These are phyloP conservation scores for Camelus bactrianus DNA, from an alignment of 2,113 vertebrate species.

Conservation along the genomic window DNA sequence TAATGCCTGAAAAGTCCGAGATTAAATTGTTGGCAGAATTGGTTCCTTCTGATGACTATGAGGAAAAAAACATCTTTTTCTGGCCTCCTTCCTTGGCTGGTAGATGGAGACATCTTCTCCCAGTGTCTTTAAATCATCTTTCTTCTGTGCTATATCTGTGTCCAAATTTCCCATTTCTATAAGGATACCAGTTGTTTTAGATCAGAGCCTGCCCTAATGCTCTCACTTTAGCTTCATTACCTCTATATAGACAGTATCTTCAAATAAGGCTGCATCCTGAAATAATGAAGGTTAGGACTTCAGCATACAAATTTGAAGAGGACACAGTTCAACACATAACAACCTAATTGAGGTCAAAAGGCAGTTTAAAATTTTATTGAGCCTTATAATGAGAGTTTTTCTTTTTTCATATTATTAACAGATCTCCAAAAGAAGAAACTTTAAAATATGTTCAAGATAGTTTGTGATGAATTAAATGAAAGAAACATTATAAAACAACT, in stretches of 20 bases:
- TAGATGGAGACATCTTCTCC: not conserved
- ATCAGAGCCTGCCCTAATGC: not conserved
- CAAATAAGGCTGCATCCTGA: not conserved
- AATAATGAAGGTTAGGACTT: not conserved
- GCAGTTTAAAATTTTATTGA: not conserved
- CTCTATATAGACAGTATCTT: not conserved
- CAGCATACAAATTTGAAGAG: not conserved
- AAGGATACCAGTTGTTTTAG: not conserved
- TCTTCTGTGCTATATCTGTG: not conserved
- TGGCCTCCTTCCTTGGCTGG: not conserved
- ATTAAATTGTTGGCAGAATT: not conserved
- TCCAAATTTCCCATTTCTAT: not conserved
- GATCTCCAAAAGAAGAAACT: not conserved
- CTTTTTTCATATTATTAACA: not conserved
- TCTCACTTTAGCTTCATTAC: not conserved
- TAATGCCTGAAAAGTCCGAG: not conserved
- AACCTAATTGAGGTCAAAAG: slow-evolving; percentile 5
- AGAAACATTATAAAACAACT: not conserved
- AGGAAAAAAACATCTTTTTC: not conserved
- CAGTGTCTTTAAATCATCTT: not conserved
- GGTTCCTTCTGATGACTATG: not conserved
- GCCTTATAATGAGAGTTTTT: not conserved
- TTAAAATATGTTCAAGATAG: not conserved
- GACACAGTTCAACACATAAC: not conserved
- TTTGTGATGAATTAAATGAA: not conserved